Evolutionary conservation across 2,888 invertebrate genomes (phyloP).

Genomic region (Steinernema scapterisci): DNA sequence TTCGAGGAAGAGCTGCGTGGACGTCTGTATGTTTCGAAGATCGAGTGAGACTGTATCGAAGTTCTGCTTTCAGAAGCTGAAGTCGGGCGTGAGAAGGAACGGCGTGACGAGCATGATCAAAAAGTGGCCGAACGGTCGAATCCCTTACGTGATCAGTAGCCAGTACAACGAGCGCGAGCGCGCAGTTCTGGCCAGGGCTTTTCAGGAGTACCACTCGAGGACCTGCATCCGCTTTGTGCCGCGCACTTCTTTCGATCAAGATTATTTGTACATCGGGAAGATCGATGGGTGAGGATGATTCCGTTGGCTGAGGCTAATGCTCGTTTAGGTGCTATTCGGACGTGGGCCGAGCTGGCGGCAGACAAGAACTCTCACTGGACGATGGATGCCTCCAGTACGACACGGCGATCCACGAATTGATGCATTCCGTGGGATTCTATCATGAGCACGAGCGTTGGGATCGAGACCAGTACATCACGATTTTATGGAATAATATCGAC

Average conservation of each 20-base stretch:
- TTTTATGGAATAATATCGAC: conserved; percentile 68
- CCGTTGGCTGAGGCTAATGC: not conserved
- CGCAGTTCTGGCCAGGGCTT: conserved; percentile 65
- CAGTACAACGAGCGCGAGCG: conserved; percentile 65
- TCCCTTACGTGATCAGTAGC: conserved; percentile 66
- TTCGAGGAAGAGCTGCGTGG: conserved; percentile 64
- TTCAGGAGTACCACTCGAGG: conserved; percentile 63
- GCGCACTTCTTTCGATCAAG: conserved; percentile 57
- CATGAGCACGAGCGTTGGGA: conserved; percentile 68
- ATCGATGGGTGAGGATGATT: conserved; percentile 61
- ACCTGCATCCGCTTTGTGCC: conserved; percentile 67
- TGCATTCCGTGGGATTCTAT: conserved; percentile 65
- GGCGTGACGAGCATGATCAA: conserved; percentile 61
- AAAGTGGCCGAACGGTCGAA: conserved; percentile 67
- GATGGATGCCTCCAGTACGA: conserved; percentile 67
- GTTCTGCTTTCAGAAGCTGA: conserved; percentile 39
- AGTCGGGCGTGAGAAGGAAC: conserved; percentile 52
- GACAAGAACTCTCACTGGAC: conserved; percentile 67
- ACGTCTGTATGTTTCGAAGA: conserved; percentile 44
- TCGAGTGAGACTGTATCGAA: conserved; percentile 1
- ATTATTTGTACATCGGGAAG: conserved; percentile 67
- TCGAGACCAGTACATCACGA: conserved; percentile 63
- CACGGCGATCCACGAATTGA: conserved; percentile 67
- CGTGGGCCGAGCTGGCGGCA: conserved; percentile 66
- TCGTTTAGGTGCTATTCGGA: conserved; percentile 66